These are phyloP conservation scores for Luehdorfia chinensis DNA, from an alignment of 1,140 invertebrate species.

Conservation along the genomic window DNA sequence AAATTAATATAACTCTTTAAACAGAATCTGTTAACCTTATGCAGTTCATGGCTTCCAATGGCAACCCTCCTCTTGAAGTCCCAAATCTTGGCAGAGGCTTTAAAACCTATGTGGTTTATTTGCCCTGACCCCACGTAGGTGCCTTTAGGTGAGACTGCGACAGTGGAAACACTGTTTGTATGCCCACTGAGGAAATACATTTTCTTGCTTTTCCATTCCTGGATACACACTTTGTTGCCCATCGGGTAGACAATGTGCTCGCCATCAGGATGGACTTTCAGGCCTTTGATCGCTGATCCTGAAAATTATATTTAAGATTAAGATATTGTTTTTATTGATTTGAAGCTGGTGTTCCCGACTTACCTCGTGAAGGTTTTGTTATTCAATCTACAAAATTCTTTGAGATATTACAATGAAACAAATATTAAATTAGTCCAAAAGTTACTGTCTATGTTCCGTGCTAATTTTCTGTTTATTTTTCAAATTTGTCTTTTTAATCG, in stretches of 20 bases:
- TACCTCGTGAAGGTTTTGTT: too few relatives aligned
- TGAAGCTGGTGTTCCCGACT: too few relatives aligned
- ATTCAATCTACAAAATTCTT: too few relatives aligned
- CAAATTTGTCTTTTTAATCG: too few relatives aligned
- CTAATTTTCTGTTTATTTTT: too few relatives aligned
- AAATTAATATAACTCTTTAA: too few relatives aligned
- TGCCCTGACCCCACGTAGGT: constrained; percentile 92
- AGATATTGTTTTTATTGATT: neutral
- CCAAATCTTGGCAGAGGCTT: constrained; percentile 92
- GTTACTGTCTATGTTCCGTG: too few relatives aligned
- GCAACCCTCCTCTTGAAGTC: constrained; percentile 83
- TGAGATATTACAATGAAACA: too few relatives aligned
- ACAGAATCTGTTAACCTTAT: too few relatives aligned
- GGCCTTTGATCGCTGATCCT: constrained; percentile 83
- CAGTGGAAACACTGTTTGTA: constrained; percentile 88
- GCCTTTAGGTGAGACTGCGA: constrained; percentile 88
- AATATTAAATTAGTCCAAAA: too few relatives aligned
- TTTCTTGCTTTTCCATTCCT: constrained; percentile 83
- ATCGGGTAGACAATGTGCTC: constrained; percentile 89
- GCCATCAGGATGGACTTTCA: constrained; percentile 87
- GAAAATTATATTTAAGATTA: constrained; percentile 16
- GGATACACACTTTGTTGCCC: constrained; percentile 90
- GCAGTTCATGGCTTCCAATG: constrained; percentile 85
- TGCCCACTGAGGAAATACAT: constrained; percentile 90
- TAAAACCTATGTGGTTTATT: constrained; percentile 93